Percentiles rank a stretch among this genome's conserved stretches.
Conservation (phyloP, 2,888 invertebrate species). For the Allygus modestus region DNA sequence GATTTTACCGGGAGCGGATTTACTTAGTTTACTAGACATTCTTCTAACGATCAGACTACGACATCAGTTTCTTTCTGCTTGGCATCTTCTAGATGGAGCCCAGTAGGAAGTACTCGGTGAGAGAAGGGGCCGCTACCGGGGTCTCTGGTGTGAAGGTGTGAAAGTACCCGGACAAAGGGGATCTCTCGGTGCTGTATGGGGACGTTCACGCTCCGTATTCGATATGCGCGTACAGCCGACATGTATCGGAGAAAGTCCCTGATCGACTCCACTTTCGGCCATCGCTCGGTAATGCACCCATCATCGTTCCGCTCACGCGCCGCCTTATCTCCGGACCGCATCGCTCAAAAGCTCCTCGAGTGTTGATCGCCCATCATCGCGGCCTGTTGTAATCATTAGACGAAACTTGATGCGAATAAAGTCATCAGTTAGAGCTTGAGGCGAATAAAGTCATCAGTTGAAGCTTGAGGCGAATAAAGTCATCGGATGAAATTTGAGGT, state of each 20-base stretch:
- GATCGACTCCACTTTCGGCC: slow-evolving; percentile 21
- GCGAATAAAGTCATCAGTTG: too few species aligned
- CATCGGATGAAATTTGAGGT: too few species aligned
- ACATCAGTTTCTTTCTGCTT: too few species aligned
- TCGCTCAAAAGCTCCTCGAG: background rate
- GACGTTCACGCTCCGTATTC: slow-evolving; percentile 22
- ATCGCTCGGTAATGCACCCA: background rate
- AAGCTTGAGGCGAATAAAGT: too few species aligned
- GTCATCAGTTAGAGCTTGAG: too few species aligned
- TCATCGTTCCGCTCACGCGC: background rate
- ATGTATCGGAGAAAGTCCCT: slow-evolving; percentile 12
- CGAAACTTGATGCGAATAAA: too few species aligned
- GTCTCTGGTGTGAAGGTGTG: background rate
- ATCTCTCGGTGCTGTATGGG: background rate
- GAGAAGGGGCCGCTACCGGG: background rate
- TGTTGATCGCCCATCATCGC: too few species aligned
- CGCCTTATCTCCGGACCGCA: background rate
- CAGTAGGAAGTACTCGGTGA: background rate
- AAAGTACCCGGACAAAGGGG: slow-evolving; percentile 4
- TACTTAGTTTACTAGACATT: too few species aligned
- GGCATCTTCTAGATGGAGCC: too few species aligned
- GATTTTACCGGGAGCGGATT: too few species aligned
- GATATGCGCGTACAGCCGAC: background rate
- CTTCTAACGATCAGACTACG: too few species aligned
- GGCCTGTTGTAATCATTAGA: too few species aligned